Evolutionary conservation across 2,888 invertebrate genomes (phyloP).

Genomic region (Agriopis leucophaearia): DNA sequence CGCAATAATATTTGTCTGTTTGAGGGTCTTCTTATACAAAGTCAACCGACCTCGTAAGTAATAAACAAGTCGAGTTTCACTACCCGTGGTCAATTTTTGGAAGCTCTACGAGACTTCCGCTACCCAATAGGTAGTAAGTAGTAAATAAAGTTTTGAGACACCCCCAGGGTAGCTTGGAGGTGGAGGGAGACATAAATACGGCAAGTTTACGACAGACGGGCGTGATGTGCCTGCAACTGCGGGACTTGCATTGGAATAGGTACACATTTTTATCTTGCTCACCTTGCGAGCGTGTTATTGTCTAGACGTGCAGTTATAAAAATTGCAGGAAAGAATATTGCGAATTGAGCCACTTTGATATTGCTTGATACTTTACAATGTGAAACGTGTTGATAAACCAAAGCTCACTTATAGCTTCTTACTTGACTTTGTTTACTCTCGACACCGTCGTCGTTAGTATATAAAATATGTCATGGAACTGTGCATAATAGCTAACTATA

Average conservation of each 20-base stretch:
- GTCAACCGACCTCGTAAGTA: neutral
- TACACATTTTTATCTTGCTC: conserved; percentile 29
- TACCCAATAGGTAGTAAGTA: conserved; percentile 35
- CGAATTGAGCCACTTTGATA: conserved; percentile 7
- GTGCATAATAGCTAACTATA: no score
- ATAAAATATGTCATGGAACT: no score
- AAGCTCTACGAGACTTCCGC: conserved; percentile 14
- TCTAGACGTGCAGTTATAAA: conserved; percentile 20
- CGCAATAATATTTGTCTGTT: neutral
- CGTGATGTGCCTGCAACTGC: conserved; percentile 45
- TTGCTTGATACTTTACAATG: neutral
- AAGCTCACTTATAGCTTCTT: neutral
- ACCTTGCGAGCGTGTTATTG: conserved; percentile 22
- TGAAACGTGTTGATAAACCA: neutral
- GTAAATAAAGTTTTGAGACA: conserved; percentile 51
- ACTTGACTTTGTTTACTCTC: no score
- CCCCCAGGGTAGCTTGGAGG: conserved; percentile 39
- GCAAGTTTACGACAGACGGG: conserved; percentile 50
- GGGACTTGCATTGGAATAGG: conserved; percentile 44
- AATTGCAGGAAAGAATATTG: conserved; percentile 8
- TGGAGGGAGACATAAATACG: conserved; percentile 50
- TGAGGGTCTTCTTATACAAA: neutral
- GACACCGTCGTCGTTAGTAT: no score
- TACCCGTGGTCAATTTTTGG: conserved; percentile 16
- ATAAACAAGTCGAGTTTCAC: conserved; percentile 2